Evolutionary conservation across 2,888 invertebrate genomes (phyloP).

Genomic region (Hypena proboscidalis): DNA sequence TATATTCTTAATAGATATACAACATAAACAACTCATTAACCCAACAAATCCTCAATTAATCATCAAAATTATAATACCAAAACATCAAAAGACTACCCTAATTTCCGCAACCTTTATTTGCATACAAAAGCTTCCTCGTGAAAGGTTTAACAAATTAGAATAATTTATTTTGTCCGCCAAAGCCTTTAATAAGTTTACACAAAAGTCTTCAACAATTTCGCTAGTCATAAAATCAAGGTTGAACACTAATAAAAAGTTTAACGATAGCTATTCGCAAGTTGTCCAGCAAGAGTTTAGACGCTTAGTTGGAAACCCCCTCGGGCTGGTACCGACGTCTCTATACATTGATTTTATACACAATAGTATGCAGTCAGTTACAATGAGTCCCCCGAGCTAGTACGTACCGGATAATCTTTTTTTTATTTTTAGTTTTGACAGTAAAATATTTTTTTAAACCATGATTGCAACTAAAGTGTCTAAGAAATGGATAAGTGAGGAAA

Average conservation of each 20-base stretch:
- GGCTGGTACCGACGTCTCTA: slow-evolving; percentile 74
- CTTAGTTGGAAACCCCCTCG: slow-evolving; percentile 38
- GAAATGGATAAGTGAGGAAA: slow-evolving; percentile 85
- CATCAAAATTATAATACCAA: too few relatives aligned
- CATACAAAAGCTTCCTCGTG: too few relatives aligned
- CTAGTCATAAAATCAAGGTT: slow-evolving; percentile 63
- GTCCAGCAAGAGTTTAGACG: slow-evolving; percentile 67
- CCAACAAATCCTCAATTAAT: too few relatives aligned
- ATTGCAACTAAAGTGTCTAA: slow-evolving; percentile 62
- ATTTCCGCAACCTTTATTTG: not conserved
- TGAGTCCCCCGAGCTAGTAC: slow-evolving; percentile 64
- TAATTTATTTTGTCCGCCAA: slow-evolving; percentile 3
- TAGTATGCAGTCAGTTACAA: slow-evolving; percentile 66
- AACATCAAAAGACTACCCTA: too few relatives aligned
- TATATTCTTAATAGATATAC: too few relatives aligned
- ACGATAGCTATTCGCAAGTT: slow-evolving; percentile 66
- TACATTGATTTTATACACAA: slow-evolving; percentile 73
- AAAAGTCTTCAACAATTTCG: slow-evolving; percentile 34
- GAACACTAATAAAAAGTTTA: slow-evolving; percentile 68
- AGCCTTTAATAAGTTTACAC: slow-evolving; percentile 17
- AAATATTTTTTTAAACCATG: slow-evolving; percentile 53
- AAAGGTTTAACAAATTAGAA: not conserved
- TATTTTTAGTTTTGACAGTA: slow-evolving; percentile 35
- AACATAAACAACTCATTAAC: too few relatives aligned
- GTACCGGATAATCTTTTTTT: slow-evolving; percentile 29